Evolutionary conservation across 2,113 vertebrate genomes (phyloP), one percentile per base, ranked within the genome.

Genomic region (Glaucidium brasilianum): DNA sequence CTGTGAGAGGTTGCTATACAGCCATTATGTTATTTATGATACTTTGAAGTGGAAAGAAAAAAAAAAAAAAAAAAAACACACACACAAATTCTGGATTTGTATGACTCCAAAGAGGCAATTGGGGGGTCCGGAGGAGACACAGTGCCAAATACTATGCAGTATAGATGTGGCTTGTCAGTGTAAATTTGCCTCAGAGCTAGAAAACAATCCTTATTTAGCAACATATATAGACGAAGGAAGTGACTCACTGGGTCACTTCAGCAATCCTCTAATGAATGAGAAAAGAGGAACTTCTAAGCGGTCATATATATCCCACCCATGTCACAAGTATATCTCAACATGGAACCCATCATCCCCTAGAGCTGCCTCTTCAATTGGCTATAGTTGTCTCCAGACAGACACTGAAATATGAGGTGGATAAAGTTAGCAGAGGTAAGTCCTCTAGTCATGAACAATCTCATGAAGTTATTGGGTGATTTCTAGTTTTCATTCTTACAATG

Each of bases 191-290:
- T 68, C 45, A 41, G 30, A 92, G 21, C 2, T 25, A 72, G 43
- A 88, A 18, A 76, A 69, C 4, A 32, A n/a, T 29, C 19, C 19
- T 15, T 76, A 9, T 69, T 66, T 73, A 66, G 10, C 34, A 79
- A 9, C 13, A 62, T 12, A 58, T 30, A 47, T 22, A 60, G 29
- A 84, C 47, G 10, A 79, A 83, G 11, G 30, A 74, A 55, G 3
- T 30, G 30, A 64, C 11, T 83, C 72, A n/a, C 9, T 8, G 0
- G 0, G 3, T 52, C 37, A 29, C 18, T 47, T 68, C 13, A 37
- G 10, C 50, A 83, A 77, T 55, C 34, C 7, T 34, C 3, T 41
- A 64, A 68, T 52, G 27, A 62, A 50, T 16, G 14, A 69, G 16
- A 85, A 73, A 73, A 74, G 7, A 66, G 2, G 25, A 66, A 39